Conservation (phyloP, 2,797 vertebrate genomes). For the Diceros bicornis region DNA sequence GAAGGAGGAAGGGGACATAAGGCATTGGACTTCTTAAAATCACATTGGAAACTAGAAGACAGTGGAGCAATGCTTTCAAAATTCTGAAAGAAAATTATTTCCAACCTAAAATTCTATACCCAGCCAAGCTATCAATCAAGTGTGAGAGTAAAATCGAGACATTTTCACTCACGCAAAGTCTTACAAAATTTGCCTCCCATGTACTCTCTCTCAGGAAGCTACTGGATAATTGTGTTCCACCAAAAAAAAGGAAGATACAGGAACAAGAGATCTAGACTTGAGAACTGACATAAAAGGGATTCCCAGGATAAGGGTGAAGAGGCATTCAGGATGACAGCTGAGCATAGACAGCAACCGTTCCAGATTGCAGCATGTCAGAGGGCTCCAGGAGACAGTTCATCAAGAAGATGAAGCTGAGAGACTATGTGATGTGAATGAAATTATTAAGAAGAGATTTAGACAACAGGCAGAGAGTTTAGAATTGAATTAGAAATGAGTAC, state of each 20-base stretch:
- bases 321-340: neutral
- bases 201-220: neutral
- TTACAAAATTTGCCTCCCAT: neutral
- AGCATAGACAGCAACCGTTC: neutral
- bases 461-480: neutral
- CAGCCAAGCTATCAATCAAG: neutral
- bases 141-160: neutral
- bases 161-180: neutral
- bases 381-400: neutral
- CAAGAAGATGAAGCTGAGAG: neutral
- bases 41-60: neutral
- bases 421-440: neutral
- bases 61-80: neutral
- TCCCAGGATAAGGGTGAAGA: neutral
- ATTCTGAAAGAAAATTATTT: neutral
- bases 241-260: neutral
- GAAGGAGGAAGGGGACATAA: neutral
- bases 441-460: neutral
- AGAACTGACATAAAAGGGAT: neutral
- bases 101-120: neutral
- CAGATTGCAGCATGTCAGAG: neutral
- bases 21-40: slow-evolving; percentile 6
- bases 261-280: neutral
- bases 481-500: neutral
- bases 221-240: neutral